phyloP scores from a whole-genome alignment of 2,888 invertebrate genomes.

The Calliphora vomitoria region DNA sequence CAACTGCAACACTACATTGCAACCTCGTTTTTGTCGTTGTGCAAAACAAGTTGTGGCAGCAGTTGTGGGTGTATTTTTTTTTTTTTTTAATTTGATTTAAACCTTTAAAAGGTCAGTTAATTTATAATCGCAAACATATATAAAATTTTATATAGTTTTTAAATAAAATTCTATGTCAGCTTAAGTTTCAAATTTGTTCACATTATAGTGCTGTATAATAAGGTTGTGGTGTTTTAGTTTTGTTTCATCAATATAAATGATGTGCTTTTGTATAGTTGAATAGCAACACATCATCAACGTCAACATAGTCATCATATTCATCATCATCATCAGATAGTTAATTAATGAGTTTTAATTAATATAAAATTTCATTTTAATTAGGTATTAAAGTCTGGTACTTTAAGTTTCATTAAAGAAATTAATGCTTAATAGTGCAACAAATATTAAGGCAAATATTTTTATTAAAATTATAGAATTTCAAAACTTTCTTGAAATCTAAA shows the following conservation, averaged over 20 bases:
- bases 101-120: slow-evolving; percentile 41
- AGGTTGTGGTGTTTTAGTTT: not conserved
- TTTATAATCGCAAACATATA: not conserved
- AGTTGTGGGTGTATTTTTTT: slow-evolving; percentile 28
- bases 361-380: slow-evolving; percentile 8
- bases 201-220: no score
- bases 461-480: no score
- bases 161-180: not conserved
- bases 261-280: not conserved
- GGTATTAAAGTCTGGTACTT: not conserved
- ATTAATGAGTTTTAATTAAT: slow-evolving; percentile 9
- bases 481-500: no score
- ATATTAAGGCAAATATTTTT: no score
- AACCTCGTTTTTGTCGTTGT: slow-evolving; percentile 25
- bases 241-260: not conserved
- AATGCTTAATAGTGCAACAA: no score
- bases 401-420: not conserved
- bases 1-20: slow-evolving; percentile 16
- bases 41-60: slow-evolving; percentile 26
- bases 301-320: not conserved
- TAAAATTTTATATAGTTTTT: not conserved
- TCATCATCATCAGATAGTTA: not conserved
- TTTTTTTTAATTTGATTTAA: slow-evolving; percentile 21
- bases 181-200: not conserved
- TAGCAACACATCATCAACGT: not conserved